phyloP scores from a whole-genome alignment of 92 coral and sea anemone genomes.

The Epizoanthus rinbou region DNA sequence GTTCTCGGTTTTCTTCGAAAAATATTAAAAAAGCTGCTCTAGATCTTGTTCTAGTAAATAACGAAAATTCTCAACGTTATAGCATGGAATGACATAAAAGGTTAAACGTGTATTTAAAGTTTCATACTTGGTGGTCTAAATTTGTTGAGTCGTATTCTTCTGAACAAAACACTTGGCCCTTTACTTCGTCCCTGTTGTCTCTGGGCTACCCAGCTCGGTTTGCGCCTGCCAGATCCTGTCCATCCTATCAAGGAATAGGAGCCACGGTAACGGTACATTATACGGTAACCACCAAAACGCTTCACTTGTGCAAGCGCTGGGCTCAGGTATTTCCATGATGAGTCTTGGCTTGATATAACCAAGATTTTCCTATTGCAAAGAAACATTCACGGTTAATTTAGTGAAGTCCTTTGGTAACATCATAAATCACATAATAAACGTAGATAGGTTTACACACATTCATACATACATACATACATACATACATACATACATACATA shows the following conservation, averaged over 20 bases:
- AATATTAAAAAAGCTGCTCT: neutral
- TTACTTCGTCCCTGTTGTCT: constrained; percentile 3
- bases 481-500: too few species aligned
- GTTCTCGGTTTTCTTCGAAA: neutral
- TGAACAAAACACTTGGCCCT: constrained; percentile 27
- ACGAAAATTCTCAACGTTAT: too few species aligned
- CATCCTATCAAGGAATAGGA: constrained; percentile 33
- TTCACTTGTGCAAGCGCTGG: constrained; percentile 6
- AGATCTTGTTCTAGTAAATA: too few species aligned
- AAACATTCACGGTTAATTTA: neutral
- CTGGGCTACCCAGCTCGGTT: constrained; percentile 33
- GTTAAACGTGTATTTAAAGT: neutral
- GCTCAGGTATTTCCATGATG: constrained; percentile 10
- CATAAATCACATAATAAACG: too few species aligned
- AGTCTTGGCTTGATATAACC: constrained; percentile 27
- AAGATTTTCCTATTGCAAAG: constrained; percentile 8
- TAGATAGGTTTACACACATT: too few species aligned
- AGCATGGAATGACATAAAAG: neutral
- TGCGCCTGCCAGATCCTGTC: constrained; percentile 19
- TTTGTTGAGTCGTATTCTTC: constrained; percentile 29
- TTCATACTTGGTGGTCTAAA: constrained; percentile 33
- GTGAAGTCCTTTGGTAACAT: too few species aligned
- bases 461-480: too few species aligned
- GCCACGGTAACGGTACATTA: constrained; percentile 12
- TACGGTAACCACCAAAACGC: constrained; percentile 10